Percentiles rank a stretch among this genome's conserved stretches.
Conservation (phyloP, 2,888 invertebrate species). For the Pollenia amentaria region DNA sequence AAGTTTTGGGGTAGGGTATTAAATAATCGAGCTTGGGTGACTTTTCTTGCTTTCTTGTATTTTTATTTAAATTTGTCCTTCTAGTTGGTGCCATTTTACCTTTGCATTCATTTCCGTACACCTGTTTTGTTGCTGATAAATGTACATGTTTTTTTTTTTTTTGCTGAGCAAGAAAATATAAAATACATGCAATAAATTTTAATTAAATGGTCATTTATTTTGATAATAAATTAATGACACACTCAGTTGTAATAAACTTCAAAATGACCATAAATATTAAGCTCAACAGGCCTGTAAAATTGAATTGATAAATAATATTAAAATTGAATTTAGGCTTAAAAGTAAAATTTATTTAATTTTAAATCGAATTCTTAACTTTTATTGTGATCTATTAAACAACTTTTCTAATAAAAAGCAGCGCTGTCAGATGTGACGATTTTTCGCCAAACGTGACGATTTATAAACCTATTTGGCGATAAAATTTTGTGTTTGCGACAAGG, state of each 20-base stretch:
- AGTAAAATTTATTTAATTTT: neutral
- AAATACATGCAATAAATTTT: slow-evolving; percentile 47
- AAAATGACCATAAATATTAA: slow-evolving; percentile 41
- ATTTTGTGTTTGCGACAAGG: no score
- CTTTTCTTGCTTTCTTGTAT: neutral
- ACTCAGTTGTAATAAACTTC: slow-evolving; percentile 40
- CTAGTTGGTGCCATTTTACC: neutral
- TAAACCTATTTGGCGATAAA: no score
- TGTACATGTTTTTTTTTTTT: neutral
- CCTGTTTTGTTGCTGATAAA: slow-evolving; percentile 21
- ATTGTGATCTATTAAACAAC: no score
- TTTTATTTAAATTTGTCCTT: neutral
- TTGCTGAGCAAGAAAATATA: neutral
- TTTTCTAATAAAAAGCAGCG: no score
- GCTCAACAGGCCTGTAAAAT: neutral
- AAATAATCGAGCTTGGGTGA: no score
- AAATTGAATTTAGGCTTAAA: slow-evolving; percentile 6
- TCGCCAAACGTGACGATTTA: no score
- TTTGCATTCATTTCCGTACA: slow-evolving; percentile 1
- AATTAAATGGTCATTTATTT: slow-evolving; percentile 46
- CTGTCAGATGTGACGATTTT: no score
- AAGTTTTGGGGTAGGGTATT: no score
- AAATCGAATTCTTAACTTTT: no score
- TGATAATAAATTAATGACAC: slow-evolving; percentile 45
- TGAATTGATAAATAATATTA: neutral